Percentiles rank a stretch among this genome's conserved stretches.
phyloP scores from a whole-genome alignment of 2,888 invertebrate species.

The Plemyria rubiginata region DNA sequence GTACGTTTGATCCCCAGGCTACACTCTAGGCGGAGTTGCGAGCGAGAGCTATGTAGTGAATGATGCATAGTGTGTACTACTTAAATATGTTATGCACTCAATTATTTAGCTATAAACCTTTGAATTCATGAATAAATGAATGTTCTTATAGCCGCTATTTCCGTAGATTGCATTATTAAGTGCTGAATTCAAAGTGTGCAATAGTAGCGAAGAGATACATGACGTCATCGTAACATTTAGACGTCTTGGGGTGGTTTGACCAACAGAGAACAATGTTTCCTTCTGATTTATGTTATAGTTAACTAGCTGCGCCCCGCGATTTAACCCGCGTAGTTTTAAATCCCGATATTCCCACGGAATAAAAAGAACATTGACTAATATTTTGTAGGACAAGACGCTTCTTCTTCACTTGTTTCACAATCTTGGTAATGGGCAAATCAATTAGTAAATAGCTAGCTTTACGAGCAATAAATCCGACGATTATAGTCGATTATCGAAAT shows the following conservation, averaged over 20 bases:
- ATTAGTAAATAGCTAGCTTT: conserved; percentile 23
- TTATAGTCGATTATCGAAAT: conserved; percentile 21
- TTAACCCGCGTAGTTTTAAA: too few relatives aligned
- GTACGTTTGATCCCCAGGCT: too few relatives aligned
- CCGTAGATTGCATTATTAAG: conserved; percentile 12
- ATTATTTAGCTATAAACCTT: conserved; percentile 29
- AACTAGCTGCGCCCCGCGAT: too few relatives aligned
- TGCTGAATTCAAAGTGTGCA: not conserved
- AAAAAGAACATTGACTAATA: too few relatives aligned
- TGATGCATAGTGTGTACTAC: conserved; percentile 19
- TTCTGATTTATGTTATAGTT: too few relatives aligned
- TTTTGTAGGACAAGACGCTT: too few relatives aligned
- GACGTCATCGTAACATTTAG: not conserved
- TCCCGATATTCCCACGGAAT: too few relatives aligned
- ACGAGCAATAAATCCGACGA: conserved; percentile 29
- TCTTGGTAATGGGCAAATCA: conserved; percentile 13
- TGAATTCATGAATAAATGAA: conserved; percentile 27
- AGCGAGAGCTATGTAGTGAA: not conserved
- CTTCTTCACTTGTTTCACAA: conserved; percentile 14
- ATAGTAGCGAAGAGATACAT: not conserved
- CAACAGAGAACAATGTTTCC: too few relatives aligned
- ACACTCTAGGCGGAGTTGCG: not conserved
- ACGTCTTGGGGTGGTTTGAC: too few relatives aligned
- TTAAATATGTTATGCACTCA: conserved; percentile 15
- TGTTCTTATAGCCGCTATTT: conserved; percentile 12